Evolutionary conservation across 2,113 vertebrate genomes (phyloP).

Genomic region (Podocnemis expansa): DNA sequence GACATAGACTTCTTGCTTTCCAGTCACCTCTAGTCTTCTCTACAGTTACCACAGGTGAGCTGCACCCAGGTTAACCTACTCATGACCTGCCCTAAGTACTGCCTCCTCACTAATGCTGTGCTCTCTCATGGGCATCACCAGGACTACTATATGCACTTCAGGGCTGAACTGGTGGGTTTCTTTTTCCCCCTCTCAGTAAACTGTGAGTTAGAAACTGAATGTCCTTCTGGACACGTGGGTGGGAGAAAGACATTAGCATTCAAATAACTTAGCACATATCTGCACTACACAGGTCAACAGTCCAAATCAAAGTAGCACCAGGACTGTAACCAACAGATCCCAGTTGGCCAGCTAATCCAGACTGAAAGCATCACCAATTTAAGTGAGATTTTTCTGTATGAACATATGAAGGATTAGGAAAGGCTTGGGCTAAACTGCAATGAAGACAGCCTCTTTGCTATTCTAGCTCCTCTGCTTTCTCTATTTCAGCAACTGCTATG

Average conservation of each 20-base stretch:
- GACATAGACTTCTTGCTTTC: not conserved
- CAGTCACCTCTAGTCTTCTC: not conserved
- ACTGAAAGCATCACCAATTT: not conserved
- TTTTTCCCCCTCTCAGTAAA: not conserved
- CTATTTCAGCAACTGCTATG: fast-evolving
- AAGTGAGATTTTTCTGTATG: not conserved
- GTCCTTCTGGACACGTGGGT: not conserved
- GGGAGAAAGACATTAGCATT: not conserved
- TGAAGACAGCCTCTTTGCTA: not conserved
- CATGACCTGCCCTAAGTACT: not conserved
- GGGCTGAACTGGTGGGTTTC: not conserved
- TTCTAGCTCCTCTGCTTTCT: not conserved
- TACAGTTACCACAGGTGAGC: not conserved
- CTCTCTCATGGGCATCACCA: not conserved
- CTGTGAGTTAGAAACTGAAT: not conserved
- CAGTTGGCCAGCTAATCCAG: not conserved
- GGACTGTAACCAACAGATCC: not conserved
- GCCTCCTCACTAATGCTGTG: not conserved
- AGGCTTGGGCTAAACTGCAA: not conserved
- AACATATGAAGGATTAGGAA: not conserved
- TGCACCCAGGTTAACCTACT: not conserved
- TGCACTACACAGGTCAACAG: not conserved
- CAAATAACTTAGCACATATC: not conserved
- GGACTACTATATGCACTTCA: not conserved
- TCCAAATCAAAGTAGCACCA: not conserved